phyloP scores from a whole-genome alignment of 1,140 invertebrate species.

The Hetaerina americana region DNA sequence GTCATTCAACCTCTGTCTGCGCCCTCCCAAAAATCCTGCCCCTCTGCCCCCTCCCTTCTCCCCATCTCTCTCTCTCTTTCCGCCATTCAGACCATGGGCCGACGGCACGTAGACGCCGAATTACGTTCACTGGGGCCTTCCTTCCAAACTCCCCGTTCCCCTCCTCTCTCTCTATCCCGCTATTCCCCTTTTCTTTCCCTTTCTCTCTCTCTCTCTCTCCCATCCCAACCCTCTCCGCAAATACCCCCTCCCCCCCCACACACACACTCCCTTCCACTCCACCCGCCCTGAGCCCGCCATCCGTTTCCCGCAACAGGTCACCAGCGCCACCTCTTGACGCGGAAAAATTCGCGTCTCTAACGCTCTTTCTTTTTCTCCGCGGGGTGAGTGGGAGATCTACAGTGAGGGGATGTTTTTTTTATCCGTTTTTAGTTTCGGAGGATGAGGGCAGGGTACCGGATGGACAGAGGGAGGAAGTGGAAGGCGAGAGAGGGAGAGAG shows the following conservation, averaged over 20 bases:
- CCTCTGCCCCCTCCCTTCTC: too few species aligned
- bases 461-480: too few species aligned
- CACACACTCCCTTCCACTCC: not conserved
- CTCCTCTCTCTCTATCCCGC: not conserved
- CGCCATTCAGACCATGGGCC: not conserved
- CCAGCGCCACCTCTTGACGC: too few species aligned
- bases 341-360: not conserved
- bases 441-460: too few species aligned
- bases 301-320: not conserved
- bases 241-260: not conserved
- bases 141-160: not conserved
- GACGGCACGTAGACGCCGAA: not conserved
- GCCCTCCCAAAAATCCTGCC: not conserved
- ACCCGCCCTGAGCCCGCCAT: not conserved
- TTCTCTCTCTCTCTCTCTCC: not conserved
- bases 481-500: too few species aligned
- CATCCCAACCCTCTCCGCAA: not conserved
- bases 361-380: too few species aligned
- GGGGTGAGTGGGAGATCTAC: too few species aligned
- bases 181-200: not conserved
- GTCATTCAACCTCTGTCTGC: not conserved
- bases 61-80: not conserved
- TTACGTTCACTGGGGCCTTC: not conserved
- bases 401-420: too few species aligned
- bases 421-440: too few species aligned